Percentiles rank a stretch among this genome's conserved stretches.
Evolutionary conservation across 2,797 vertebrate species (phyloP).

Genomic region (Pangasius krempfi): DNA sequence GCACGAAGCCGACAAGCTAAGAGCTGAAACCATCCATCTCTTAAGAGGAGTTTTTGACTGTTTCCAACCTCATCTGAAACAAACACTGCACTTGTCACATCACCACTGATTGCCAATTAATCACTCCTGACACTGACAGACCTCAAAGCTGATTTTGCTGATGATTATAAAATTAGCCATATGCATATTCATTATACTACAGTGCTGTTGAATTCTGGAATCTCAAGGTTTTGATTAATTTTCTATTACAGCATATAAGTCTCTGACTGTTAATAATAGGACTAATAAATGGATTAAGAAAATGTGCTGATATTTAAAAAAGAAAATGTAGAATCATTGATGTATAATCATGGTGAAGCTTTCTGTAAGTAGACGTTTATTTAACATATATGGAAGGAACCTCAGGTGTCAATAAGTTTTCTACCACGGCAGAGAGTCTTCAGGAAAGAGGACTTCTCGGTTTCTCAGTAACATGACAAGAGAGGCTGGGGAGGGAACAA

Average conservation of each 20-base stretch:
- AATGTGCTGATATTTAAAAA: background rate
- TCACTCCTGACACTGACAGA: constrained; percentile 47
- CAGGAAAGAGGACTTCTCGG: background rate
- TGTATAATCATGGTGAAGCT: background rate
- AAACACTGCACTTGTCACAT: constrained; percentile 46
- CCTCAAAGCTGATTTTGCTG: constrained; percentile 2
- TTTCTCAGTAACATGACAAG: background rate
- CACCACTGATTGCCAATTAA: constrained; percentile 47
- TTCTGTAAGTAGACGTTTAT: background rate
- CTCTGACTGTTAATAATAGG: background rate
- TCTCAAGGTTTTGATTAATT: background rate
- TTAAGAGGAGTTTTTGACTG: constrained; percentile 21
- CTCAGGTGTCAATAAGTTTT: background rate
- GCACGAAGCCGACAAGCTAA: constrained; percentile 22
- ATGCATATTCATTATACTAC: background rate
- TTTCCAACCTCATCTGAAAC: constrained; percentile 46
- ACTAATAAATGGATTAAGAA: background rate
- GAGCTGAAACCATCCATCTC: constrained; percentile 43
- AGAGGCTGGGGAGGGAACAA: background rate
- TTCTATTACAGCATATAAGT: background rate
- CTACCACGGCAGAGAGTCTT: background rate
- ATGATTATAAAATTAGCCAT: background rate
- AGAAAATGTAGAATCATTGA: background rate
- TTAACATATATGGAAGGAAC: background rate
- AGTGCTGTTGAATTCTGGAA: background rate